These are phyloP conservation scores for Anthopleura xanthogrammica DNA, from an alignment of 92 coral and sea anemone species.

Conservation along the genomic window DNA sequence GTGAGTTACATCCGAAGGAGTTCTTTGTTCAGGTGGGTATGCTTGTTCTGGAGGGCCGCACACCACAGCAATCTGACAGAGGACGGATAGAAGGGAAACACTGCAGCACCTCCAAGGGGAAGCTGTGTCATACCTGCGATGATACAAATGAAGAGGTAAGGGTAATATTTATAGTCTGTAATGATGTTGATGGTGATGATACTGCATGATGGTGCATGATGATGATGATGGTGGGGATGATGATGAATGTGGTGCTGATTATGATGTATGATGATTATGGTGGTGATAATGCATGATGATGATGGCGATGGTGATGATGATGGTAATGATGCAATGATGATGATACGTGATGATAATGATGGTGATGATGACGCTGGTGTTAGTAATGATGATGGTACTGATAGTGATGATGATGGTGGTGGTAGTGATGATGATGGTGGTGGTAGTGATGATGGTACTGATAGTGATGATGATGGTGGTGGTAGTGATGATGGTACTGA, in stretches of 20 bases:
- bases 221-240: neutral
- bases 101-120: conserved; percentile 47
- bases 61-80: conserved; percentile 70
- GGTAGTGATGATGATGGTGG: neutral
- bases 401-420: neutral
- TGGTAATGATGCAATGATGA: no score
- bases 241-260: no score
- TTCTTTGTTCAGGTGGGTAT: conserved; percentile 86
- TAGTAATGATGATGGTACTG: no score
- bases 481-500: no score
- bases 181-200: neutral
- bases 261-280: no score
- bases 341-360: no score
- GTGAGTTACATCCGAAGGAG: conserved; percentile 84
- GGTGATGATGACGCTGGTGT: no score
- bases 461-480: no score
- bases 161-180: neutral
- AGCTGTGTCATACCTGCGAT: conserved; percentile 55
- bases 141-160: conserved; percentile 11
- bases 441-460: no score
- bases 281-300: no score
- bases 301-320: no score
- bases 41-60: conserved; percentile 90
- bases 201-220: no score
- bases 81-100: conserved; percentile 82